These are phyloP conservation scores for Pluvialis apricaria DNA, from an alignment of 2,113 vertebrate species.

Conservation along the genomic window DNA sequence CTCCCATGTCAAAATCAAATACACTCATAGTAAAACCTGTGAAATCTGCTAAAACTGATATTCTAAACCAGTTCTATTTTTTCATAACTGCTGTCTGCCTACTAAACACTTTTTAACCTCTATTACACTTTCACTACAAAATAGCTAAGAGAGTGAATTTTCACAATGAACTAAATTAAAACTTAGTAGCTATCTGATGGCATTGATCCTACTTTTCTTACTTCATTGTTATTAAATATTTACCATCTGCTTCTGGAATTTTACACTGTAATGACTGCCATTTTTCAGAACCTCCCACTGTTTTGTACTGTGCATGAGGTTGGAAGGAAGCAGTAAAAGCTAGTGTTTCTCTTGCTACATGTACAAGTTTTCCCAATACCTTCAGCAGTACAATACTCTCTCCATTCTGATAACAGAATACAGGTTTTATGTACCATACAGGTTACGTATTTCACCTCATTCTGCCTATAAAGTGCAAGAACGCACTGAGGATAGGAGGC, in stretches of 20 bases:
- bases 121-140: neutral
- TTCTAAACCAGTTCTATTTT: neutral
- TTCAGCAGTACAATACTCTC: neutral
- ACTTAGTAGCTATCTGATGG: neutral
- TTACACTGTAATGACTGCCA: neutral
- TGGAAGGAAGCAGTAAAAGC: neutral
- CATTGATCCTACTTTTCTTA: neutral
- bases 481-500: neutral
- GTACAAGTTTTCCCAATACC: neutral
- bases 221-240: slow-evolving; percentile 16
- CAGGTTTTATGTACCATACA: neutral
- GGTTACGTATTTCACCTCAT: neutral
- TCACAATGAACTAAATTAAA: neutral
- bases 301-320: neutral
- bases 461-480: neutral
- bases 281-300: neutral
- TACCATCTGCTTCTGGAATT: neutral
- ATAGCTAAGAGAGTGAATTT: neutral
- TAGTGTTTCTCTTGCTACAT: neutral
- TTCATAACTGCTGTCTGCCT: neutral
- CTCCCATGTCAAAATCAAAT: neutral
- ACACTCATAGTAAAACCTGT: neutral
- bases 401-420: neutral
- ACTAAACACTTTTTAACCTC: neutral
- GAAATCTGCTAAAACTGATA: neutral